Conservation (phyloP, 2,113 vertebrate genomes). For the Pygoscelis adeliae region DNA sequence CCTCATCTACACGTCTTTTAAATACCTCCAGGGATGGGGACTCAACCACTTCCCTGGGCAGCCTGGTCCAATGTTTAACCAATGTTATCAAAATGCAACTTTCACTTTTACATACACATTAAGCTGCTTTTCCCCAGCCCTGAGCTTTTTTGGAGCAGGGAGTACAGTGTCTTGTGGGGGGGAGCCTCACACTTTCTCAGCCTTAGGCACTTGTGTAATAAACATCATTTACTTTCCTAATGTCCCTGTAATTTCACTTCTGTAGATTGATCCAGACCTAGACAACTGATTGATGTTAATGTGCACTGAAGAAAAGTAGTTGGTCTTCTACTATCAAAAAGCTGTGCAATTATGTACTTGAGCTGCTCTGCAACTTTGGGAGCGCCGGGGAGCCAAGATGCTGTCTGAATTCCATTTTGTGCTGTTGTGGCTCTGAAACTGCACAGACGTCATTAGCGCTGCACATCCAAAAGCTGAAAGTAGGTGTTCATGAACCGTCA, state of each 20-base stretch:
- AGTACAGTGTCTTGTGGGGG: background rate
- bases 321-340: background rate
- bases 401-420: background rate
- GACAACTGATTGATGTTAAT: background rate
- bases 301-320: background rate
- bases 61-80: too few relatives aligned
- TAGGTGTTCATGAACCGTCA: background rate
- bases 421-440: background rate
- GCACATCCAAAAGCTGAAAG: background rate
- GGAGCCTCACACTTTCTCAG: background rate
- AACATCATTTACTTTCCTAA: background rate
- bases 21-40: too few relatives aligned
- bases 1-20: too few relatives aligned
- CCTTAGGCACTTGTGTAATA: background rate
- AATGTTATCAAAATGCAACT: background rate
- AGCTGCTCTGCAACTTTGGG: background rate
- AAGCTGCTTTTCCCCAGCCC: background rate
- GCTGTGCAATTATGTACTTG: background rate
- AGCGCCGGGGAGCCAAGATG: background rate
- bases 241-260: background rate
- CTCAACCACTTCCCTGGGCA: too few relatives aligned
- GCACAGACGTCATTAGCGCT: background rate
- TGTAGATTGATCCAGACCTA: background rate
- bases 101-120: background rate
- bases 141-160: background rate